A percentile compares a stretch with the other conserved stretches of the same genome.
phyloP scores from a whole-genome alignment of 2,113 vertebrate genomes.

The Holacanthus passer region DNA sequence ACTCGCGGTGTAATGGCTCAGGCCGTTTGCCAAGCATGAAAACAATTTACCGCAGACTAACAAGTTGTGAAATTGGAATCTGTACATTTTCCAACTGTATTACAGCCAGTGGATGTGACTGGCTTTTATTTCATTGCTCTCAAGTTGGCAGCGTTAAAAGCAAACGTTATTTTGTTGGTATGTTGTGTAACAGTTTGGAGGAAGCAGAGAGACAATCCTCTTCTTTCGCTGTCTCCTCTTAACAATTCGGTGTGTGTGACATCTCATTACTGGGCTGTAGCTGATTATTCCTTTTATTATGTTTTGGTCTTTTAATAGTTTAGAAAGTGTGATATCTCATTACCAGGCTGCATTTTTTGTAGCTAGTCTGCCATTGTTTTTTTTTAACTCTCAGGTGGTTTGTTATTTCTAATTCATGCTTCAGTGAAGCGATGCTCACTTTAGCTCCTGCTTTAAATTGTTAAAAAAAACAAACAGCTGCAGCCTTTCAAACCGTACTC shows the following conservation, averaged over 20 bases:
- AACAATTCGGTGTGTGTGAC: neutral
- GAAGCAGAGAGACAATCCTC: conserved; percentile 12
- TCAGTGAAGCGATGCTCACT: conserved; percentile 15
- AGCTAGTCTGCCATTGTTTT: conserved; percentile 6
- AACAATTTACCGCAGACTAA: conserved; percentile 69
- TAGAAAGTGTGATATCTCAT: conserved; percentile 53
- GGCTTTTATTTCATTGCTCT: conserved; percentile 51
- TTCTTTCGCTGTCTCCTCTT: neutral
- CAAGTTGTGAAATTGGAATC: conserved; percentile 73
- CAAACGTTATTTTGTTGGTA: conserved; percentile 37
- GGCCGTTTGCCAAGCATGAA: conserved; percentile 63
- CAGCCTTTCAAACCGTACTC: conserved; percentile 10
- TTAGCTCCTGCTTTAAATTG: neutral
- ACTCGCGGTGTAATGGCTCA: conserved; percentile 5
- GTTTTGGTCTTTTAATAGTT: conserved; percentile 36
- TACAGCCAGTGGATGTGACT: conserved; percentile 62
- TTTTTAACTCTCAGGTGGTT: conserved; percentile 31
- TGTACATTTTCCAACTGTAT: conserved; percentile 64
- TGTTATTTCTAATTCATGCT: conserved; percentile 40
- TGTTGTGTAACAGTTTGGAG: conserved; percentile 51
- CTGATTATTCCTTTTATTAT: conserved; percentile 46
- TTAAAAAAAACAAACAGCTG: conserved; percentile 6
- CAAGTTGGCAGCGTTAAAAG: conserved; percentile 54
- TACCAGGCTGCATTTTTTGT: conserved; percentile 19
- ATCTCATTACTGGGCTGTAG: conserved; percentile 32